Percentiles rank a stretch among this genome's conserved stretches.
Evolutionary conservation across 2,797 vertebrate genomes (phyloP).

Genomic region (Coluber constrictor): DNA sequence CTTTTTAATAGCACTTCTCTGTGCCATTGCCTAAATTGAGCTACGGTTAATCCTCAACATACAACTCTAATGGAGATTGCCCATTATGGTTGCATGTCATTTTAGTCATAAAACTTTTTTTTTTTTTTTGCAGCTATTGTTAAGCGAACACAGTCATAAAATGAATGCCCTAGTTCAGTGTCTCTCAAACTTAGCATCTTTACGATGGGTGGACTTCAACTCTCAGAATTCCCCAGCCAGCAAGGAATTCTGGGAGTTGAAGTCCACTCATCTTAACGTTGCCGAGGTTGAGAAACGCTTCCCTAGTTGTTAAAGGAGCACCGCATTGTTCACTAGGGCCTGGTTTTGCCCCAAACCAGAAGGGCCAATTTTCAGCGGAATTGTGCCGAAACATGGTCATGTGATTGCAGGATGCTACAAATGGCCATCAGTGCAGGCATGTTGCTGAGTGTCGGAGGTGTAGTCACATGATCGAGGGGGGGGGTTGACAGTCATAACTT

Average conservation of each 20-base stretch:
- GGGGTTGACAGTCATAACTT: background rate
- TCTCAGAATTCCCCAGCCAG: background rate
- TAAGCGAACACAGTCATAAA: background rate
- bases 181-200: background rate
- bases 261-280: background rate
- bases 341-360: background rate
- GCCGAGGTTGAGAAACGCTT: background rate
- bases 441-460: background rate
- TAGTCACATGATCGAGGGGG: background rate
- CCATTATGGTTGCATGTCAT: background rate
- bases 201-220: background rate
- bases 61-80: background rate
- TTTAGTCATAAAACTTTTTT: background rate
- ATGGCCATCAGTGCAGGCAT: background rate
- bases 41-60: background rate
- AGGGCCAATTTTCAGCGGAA: background rate
- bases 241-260: background rate
- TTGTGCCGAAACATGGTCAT: background rate
- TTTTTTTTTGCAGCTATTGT: background rate
- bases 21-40: background rate
- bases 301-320: background rate
- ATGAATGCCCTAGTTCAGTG: background rate
- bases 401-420: background rate
- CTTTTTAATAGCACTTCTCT: constrained; percentile 34
- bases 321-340: background rate